These are phyloP conservation scores for Epicampocera succincta DNA, from an alignment of 2,888 invertebrate species.

Conservation along the genomic window DNA sequence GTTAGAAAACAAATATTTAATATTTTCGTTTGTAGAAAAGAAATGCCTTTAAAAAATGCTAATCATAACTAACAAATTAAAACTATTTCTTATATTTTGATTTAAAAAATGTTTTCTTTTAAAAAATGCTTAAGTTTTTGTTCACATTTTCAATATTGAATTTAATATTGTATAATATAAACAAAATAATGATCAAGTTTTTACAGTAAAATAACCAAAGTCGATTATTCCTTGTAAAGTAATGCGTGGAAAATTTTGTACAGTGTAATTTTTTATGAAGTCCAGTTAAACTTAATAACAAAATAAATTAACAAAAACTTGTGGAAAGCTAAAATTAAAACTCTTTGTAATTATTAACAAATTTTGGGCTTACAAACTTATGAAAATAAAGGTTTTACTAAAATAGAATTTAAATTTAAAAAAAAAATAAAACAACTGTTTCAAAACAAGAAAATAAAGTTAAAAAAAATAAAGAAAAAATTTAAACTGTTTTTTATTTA, in stretches of 20 bases:
- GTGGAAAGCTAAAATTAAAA: slow-evolving; percentile 28
- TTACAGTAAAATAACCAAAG: slow-evolving; percentile 21
- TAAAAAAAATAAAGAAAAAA: slow-evolving; percentile 31
- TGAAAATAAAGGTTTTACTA: slow-evolving; percentile 49
- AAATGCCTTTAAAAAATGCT: too few relatives aligned
- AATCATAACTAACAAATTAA: too few relatives aligned
- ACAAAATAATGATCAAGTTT: neutral
- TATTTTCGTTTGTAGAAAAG: too few relatives aligned
- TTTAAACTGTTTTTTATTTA: slow-evolving; percentile 1
- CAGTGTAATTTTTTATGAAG: slow-evolving; percentile 69
- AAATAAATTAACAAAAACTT: slow-evolving; percentile 3
- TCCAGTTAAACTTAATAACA: slow-evolving; percentile 44
- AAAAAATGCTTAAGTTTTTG: too few relatives aligned
- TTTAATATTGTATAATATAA: neutral
- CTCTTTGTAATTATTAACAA: slow-evolving; percentile 25
- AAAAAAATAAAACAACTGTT: slow-evolving; percentile 57
- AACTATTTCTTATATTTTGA: too few relatives aligned
- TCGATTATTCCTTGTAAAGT: slow-evolving; percentile 66
- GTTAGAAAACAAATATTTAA: too few relatives aligned
- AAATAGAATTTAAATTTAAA: neutral
- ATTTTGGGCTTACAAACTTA: slow-evolving; percentile 17
- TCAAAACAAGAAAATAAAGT: slow-evolving; percentile 45
- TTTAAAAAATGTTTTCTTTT: too few relatives aligned
- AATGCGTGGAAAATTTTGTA: slow-evolving; percentile 66
- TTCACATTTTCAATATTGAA: neutral